phyloP scores from a whole-genome alignment of 2,888 invertebrate species.

The Tupiocoris notatus region DNA sequence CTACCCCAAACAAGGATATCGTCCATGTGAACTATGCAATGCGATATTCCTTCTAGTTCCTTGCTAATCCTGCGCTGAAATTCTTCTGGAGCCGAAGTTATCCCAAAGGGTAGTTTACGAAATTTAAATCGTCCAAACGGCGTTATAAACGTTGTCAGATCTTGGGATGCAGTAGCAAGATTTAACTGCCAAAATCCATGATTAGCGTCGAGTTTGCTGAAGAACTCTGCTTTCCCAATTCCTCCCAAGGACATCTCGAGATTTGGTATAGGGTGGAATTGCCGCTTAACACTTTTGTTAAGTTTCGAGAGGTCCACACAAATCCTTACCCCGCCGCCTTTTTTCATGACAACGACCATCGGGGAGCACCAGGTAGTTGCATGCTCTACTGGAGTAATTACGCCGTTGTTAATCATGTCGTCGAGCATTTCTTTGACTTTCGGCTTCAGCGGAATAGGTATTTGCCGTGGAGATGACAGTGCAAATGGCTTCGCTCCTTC shows the following conservation, averaged over 20 bases:
- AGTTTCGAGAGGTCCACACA: constrained; percentile 33
- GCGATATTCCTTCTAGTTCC: constrained; percentile 43
- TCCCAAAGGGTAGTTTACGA: constrained; percentile 49
- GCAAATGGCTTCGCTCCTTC: neutral
- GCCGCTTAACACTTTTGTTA: constrained; percentile 31
- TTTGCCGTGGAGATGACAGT: constrained; percentile 3
- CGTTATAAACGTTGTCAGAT: constrained; percentile 48
- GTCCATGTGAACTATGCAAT: constrained; percentile 40
- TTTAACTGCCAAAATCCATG: constrained; percentile 49
- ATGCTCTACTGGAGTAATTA: neutral
- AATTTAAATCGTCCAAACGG: constrained; percentile 49
- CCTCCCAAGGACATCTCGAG: constrained; percentile 27
- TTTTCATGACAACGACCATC: neutral
- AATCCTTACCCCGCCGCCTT: constrained; percentile 9
- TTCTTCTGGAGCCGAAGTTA: no score
- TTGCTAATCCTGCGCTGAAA: constrained; percentile 44
- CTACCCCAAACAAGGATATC: constrained; percentile 41
- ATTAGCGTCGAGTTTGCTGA: constrained; percentile 50
- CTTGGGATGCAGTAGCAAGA: constrained; percentile 46
- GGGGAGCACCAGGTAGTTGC: constrained; percentile 10
- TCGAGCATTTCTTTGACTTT: constrained; percentile 26
- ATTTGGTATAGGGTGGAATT: constrained; percentile 20
- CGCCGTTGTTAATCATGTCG: constrained; percentile 1
- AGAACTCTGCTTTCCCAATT: constrained; percentile 43
- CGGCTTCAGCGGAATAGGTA: constrained; percentile 18